phyloP scores from a whole-genome alignment of 2,113 vertebrate genomes.

The Carassius gibelio region DNA sequence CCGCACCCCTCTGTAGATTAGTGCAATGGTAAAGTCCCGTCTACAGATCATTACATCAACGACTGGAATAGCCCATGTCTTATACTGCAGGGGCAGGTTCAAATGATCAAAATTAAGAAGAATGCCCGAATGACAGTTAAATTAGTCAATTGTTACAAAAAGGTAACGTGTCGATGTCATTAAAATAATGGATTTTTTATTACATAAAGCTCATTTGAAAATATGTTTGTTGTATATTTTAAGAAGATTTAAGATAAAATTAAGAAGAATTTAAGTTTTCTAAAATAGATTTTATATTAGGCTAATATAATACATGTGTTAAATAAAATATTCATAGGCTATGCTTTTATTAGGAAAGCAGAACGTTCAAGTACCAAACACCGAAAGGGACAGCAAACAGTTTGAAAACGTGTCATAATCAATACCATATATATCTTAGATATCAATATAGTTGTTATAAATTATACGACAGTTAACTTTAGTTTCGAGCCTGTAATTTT shows the following conservation, averaged over 20 bases:
- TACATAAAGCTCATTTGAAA: neutral
- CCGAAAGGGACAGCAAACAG: neutral
- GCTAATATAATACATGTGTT: neutral
- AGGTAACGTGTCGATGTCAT: neutral
- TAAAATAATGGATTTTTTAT: neutral
- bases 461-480: neutral
- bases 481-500: neutral
- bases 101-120: neutral
- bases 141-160: neutral
- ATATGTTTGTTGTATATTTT: neutral
- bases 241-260: neutral
- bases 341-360: neutral
- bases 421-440: neutral
- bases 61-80: conserved; percentile 59
- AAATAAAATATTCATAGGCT: neutral
- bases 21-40: conserved; percentile 38
- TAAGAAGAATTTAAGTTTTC: neutral
- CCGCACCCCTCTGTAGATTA: conserved; percentile 21
- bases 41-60: neutral
- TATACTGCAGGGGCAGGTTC: neutral
- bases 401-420: neutral
- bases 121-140: neutral
- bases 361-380: neutral
- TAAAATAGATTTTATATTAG: neutral
- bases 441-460: neutral